phyloP scores from a whole-genome alignment of 2,797 vertebrate genomes.

The Periophthalmus magnuspinnatus region DNA sequence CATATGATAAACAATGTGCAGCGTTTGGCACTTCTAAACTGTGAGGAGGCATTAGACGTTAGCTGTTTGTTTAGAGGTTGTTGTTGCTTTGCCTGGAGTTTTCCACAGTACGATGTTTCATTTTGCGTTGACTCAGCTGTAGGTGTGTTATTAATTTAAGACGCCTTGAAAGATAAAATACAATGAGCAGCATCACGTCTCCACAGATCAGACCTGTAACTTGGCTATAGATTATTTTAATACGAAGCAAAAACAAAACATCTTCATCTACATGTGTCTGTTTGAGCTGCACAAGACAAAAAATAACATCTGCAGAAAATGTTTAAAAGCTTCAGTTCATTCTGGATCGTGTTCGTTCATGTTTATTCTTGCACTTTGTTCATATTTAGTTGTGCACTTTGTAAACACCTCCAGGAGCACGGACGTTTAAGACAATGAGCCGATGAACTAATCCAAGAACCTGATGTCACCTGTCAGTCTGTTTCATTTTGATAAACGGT shows the following conservation, averaged over 20 bases:
- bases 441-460: no score
- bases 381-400: no score
- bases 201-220: not conserved
- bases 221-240: no score
- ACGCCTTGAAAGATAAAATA: no score
- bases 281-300: no score
- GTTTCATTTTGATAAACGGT: not conserved
- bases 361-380: no score
- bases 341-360: no score
- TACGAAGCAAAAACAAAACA: no score
- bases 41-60: slow-evolving; percentile 31
- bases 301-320: not conserved
- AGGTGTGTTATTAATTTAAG: not conserved
- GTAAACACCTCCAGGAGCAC: no score
- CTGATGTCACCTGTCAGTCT: no score
- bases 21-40: slow-evolving; percentile 28
- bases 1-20: slow-evolving; percentile 1
- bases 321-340: no score
- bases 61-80: not conserved
- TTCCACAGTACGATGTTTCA: not conserved
- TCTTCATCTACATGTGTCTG: not conserved
- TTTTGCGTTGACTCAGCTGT: not conserved
- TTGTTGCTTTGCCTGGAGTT: not conserved
- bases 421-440: no score
- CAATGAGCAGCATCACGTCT: not conserved